These are phyloP conservation scores for Enteromius fasciolatus DNA, from an alignment of 2,797 vertebrate genomes.

Conservation along the genomic window DNA sequence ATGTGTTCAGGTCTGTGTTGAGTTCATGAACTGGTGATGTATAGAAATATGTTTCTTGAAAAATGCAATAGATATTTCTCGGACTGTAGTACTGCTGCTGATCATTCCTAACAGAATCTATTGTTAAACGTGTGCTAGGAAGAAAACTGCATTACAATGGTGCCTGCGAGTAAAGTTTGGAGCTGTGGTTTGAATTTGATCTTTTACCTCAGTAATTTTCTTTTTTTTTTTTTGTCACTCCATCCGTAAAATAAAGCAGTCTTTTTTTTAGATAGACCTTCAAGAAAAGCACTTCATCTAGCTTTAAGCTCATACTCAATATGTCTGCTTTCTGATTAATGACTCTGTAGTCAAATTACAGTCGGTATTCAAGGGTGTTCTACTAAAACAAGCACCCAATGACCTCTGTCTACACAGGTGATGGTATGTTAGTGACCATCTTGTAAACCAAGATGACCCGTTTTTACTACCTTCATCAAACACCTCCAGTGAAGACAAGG, in stretches of 20 bases:
- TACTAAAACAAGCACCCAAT: conserved; percentile 38
- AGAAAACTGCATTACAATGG: not conserved
- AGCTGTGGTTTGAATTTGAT: not conserved
- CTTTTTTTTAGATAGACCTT: not conserved
- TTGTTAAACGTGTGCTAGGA: not conserved
- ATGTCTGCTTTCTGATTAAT: conserved; percentile 57
- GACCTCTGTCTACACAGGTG: conserved; percentile 48
- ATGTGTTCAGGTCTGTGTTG: conserved; percentile 11
- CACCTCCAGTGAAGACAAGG: conserved; percentile 65
- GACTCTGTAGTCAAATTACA: conserved; percentile 57
- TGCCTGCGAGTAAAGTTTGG: not conserved
- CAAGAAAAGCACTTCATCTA: conserved; percentile 29
- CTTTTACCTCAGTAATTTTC: not conserved
- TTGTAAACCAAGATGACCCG: not conserved
- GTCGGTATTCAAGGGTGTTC: conserved; percentile 43
- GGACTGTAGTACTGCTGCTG: not conserved
- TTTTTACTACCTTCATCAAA: conserved; percentile 16
- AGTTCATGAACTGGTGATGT: not conserved
- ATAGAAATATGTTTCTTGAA: conserved; percentile 4
- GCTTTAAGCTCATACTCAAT: conserved; percentile 17
- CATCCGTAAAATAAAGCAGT: not conserved
- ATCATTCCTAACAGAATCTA: not conserved
- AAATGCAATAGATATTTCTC: conserved; percentile 1
- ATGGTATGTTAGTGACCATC: conserved; percentile 27
- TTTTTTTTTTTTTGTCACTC: not conserved